Evolutionary conservation across 2,797 vertebrate species (phyloP).

Genomic region (Hephaestus fuliginosus): DNA sequence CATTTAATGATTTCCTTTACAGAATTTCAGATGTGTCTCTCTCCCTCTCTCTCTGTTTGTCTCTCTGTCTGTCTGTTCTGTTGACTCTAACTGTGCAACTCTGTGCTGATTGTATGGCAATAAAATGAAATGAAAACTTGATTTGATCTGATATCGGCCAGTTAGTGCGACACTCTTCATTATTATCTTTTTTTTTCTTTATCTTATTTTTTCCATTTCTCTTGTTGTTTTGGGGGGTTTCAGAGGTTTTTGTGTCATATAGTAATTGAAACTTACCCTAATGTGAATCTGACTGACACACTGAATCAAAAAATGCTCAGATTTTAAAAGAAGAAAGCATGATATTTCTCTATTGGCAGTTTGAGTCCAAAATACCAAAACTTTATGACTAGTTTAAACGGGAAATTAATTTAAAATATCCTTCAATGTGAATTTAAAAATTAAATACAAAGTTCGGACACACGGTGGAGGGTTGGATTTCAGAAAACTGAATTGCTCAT

Average conservation of each 20-base stretch:
- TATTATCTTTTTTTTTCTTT: not conserved
- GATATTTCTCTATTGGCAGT: not conserved
- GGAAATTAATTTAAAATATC: slow-evolving; percentile 2
- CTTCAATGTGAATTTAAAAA: not conserved
- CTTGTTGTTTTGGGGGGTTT: not conserved
- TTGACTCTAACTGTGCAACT: not conserved
- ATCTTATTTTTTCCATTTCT: not conserved
- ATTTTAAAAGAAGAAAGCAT: not conserved
- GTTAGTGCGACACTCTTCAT: no score
- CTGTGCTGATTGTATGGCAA: not conserved
- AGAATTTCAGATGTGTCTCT: slow-evolving; percentile 46
- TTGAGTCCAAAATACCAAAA: not conserved
- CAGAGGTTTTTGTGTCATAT: not conserved
- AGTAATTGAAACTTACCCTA: not conserved
- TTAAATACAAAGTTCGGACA: not conserved
- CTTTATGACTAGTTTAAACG: not conserved
- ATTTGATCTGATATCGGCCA: no score
- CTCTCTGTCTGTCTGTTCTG: slow-evolving; percentile 2
- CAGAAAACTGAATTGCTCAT: not conserved
- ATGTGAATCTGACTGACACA: not conserved
- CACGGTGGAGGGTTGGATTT: not conserved
- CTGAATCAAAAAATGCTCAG: not conserved
- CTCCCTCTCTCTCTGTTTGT: not conserved
- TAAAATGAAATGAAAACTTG: not conserved
- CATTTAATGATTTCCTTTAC: slow-evolving; percentile 75